A percentile compares a stretch with the other conserved stretches of the same genome.
Conservation (phyloP, 2,888 invertebrate genomes). For the Dexiosoma caninum region DNA sequence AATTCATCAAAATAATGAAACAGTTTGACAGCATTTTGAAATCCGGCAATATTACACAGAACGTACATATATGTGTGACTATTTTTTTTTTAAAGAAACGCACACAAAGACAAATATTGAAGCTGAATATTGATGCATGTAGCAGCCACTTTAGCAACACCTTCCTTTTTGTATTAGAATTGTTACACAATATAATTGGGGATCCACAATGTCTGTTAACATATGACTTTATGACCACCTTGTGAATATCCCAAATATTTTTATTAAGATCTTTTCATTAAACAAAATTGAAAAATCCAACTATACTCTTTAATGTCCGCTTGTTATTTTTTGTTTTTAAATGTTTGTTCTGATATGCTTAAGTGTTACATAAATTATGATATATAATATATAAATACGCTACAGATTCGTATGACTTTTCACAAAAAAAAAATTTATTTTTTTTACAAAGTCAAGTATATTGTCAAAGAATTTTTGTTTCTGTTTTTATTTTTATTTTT, state of each 20-base stretch:
- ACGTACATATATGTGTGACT: too few relatives aligned
- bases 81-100: too few relatives aligned
- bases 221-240: too few relatives aligned
- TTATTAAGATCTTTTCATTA: background rate
- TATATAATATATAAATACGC: background rate
- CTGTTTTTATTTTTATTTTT: constrained; percentile 7
- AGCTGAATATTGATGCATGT: too few relatives aligned
- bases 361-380: constrained; percentile 31
- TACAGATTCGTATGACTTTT: background rate
- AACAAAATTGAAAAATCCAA: background rate
- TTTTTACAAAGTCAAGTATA: constrained; percentile 46
- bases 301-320: background rate
- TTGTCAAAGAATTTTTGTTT: constrained; percentile 42
- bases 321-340: background rate
- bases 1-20: too few relatives aligned
- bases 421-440: background rate
- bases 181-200: too few relatives aligned
- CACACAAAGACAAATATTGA: too few relatives aligned
- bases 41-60: too few relatives aligned
- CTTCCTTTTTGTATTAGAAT: background rate
- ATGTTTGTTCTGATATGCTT: constrained; percentile 35
- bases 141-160: constrained; percentile 28
- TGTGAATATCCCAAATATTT: background rate
- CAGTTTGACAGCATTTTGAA: too few relatives aligned
- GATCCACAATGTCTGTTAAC: background rate